Conservation (phyloP, 2,797 vertebrate species). For the Scarus forsteni region DNA sequence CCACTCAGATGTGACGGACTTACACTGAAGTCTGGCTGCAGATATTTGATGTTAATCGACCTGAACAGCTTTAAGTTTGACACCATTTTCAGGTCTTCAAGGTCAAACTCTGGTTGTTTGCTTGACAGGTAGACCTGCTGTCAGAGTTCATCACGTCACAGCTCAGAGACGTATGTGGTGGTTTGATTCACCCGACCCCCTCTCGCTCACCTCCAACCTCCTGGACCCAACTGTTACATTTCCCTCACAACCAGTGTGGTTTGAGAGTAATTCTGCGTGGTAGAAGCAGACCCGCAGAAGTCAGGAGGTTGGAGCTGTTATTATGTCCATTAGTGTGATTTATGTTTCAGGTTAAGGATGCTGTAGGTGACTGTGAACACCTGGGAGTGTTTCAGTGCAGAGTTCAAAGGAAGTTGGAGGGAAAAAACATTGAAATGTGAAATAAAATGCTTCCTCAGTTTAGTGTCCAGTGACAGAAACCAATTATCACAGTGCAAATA, state of each 20-base stretch:
- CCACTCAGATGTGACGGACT: not conserved
- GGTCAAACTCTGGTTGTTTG: slow-evolving; percentile 43
- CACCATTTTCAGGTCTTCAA: not conserved
- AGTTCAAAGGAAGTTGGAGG: not conserved
- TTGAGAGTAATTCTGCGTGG: slow-evolving; percentile 19
- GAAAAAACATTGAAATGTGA: not conserved
- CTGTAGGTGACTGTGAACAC: slow-evolving; percentile 40
- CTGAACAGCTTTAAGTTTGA: slow-evolving; percentile 1
- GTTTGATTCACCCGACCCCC: not conserved
- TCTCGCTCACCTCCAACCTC: not conserved
- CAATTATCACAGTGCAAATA: too few species aligned
- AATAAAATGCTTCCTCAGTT: slow-evolving; percentile 8
- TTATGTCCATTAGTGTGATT: slow-evolving; percentile 25
- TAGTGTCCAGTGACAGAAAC: not conserved
- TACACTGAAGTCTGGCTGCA: not conserved
- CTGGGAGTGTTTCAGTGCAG: slow-evolving; percentile 21
- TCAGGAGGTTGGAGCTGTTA: slow-evolving; percentile 36
- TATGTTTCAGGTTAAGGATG: slow-evolving; percentile 22
- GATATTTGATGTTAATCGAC: slow-evolving; percentile 16
- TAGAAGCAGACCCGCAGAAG: slow-evolving; percentile 17
- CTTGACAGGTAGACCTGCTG: slow-evolving; percentile 46
- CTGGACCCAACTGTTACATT: not conserved
- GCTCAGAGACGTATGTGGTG: slow-evolving; percentile 2
- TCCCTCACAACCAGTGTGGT: not conserved
- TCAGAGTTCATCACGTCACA: slow-evolving; percentile 51